These are phyloP conservation scores for Centropus bengalensis DNA, from an alignment of 2,113 vertebrate genomes.

Conservation along the genomic window DNA sequence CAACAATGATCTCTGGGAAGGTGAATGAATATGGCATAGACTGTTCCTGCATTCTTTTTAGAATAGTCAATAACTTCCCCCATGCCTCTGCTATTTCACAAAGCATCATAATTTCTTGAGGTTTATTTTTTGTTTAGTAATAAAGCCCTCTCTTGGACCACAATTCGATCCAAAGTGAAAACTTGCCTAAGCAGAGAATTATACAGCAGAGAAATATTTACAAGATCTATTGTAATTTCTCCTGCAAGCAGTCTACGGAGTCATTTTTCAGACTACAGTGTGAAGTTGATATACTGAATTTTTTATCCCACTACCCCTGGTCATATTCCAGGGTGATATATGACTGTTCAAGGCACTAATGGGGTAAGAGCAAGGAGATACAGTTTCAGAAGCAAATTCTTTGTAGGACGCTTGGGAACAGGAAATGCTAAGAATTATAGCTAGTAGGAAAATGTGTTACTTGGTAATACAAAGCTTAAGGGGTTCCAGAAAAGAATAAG, in stretches of 20 bases:
- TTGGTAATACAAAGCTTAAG: background rate
- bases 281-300: slow-evolving; percentile 6
- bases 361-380: background rate
- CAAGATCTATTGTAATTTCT: slow-evolving; percentile 73
- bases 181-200: slow-evolving; percentile 73
- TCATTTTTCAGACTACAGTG: slow-evolving; percentile 28
- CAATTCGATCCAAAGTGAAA: slow-evolving; percentile 75
- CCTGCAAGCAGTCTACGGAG: slow-evolving; percentile 35
- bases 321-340: slow-evolving; percentile 15
- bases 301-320: background rate
- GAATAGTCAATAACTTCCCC: slow-evolving; percentile 60
- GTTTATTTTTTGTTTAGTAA: slow-evolving; percentile 63
- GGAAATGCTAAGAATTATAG: background rate
- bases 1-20: slow-evolving; percentile 52
- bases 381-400: background rate
- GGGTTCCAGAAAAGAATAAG: background rate
- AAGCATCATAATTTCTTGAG: slow-evolving; percentile 70
- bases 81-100: slow-evolving; percentile 65
- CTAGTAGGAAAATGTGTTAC: background rate
- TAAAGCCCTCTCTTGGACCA: slow-evolving; percentile 54
- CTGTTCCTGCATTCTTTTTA: slow-evolving; percentile 47
- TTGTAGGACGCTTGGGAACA: background rate
- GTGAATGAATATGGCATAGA: slow-evolving; percentile 54
- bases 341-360: background rate
- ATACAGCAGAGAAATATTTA: slow-evolving; percentile 78